These are phyloP conservation scores for Ambastaia sidthimunki DNA, from an alignment of 2,797 vertebrate genomes.

Conservation along the genomic window DNA sequence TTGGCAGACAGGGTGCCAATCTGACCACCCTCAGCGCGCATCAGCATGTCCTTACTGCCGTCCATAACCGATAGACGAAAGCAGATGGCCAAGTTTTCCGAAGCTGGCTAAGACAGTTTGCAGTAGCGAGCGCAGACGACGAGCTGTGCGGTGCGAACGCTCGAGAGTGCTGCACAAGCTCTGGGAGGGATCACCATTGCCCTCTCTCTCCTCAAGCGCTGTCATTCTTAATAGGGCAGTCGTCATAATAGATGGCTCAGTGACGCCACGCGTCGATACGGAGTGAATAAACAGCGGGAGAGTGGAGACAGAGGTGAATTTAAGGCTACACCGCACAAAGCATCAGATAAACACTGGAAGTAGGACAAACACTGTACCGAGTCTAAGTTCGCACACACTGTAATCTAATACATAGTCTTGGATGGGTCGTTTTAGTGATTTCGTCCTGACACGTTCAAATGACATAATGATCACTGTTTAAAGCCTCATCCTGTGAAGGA, in stretches of 20 bases:
- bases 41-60: conserved; percentile 89
- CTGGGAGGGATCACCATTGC: conserved; percentile 98
- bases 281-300: conserved; percentile 89
- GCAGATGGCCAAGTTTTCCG: not conserved
- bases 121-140: conserved; percentile 52
- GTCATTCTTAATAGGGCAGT: conserved; percentile 94
- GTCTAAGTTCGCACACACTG: not conserved
- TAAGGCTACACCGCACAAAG: conserved; percentile 32
- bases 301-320: conserved; percentile 74
- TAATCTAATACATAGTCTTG: too few relatives aligned
- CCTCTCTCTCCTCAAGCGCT: conserved; percentile 92
- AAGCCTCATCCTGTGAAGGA: not conserved
- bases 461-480: not conserved
- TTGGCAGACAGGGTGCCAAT: conserved; percentile 82
- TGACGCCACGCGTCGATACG: conserved; percentile 96
- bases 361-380: conserved; percentile 3
- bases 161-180: conserved; percentile 87
- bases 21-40: conserved; percentile 88
- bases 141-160: conserved; percentile 88
- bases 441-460: not conserved
- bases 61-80: conserved; percentile 82
- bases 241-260: conserved; percentile 91
- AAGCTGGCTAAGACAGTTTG: conserved; percentile 32
- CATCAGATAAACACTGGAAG: not conserved
- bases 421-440: not conserved